Percentiles rank a stretch among this genome's conserved stretches.
Evolutionary conservation across 2,888 invertebrate genomes (phyloP).

Genomic region (Nemoura dubitans): DNA sequence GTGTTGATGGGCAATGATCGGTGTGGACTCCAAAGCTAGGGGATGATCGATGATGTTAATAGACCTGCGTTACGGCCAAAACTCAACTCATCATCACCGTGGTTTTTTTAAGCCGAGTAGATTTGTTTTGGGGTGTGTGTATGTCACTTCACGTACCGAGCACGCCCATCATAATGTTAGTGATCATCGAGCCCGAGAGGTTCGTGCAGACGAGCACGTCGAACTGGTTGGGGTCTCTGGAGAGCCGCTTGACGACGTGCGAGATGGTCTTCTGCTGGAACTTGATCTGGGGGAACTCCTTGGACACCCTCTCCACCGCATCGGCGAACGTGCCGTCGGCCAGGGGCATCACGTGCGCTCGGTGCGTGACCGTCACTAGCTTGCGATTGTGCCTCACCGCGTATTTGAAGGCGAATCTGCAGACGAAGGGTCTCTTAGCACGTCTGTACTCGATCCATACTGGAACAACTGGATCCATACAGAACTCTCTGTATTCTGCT

Average conservation of each 20-base stretch:
- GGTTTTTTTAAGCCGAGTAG: too few species aligned
- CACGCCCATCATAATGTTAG: constrained; percentile 57
- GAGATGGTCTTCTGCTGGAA: constrained; percentile 46
- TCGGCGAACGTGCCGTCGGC: constrained; percentile 58
- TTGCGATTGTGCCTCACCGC: constrained; percentile 65
- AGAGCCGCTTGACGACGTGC: constrained; percentile 1
- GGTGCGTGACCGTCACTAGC: constrained; percentile 72
- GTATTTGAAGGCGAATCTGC: constrained; percentile 65
- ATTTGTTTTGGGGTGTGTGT: too few species aligned
- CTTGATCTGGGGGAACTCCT: constrained; percentile 42
- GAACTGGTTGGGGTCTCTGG: constrained; percentile 54
- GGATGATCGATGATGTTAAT: too few species aligned
- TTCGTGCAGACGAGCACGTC: constrained; percentile 58
- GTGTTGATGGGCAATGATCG: too few species aligned
- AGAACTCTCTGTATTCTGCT: too few species aligned
- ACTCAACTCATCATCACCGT: too few species aligned
- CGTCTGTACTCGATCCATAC: too few species aligned
- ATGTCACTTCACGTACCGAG: constrained; percentile 46
- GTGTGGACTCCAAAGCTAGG: too few species aligned
- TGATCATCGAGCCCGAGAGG: constrained; percentile 57
- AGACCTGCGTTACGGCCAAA: too few species aligned
- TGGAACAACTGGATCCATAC: too few species aligned
- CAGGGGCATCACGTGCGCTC: constrained; percentile 69
- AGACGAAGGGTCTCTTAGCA: too few species aligned
- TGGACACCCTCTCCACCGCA: constrained; percentile 53